Base-by-base conservation (phyloP, 1,140 invertebrate species). In the Rhyacophila brunnea region DNA sequence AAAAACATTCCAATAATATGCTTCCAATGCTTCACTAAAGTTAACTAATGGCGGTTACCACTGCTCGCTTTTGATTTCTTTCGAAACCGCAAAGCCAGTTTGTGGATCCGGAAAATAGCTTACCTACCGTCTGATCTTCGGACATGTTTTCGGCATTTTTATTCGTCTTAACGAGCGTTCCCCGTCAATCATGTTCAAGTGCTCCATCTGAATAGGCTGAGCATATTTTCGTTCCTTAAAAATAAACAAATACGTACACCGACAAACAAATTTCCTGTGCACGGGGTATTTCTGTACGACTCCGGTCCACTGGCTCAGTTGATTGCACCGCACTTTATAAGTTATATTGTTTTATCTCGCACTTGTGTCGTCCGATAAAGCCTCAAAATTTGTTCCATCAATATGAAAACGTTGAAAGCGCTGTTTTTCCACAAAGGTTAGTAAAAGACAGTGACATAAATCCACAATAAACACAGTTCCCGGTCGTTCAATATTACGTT, bases 201-300 rank as follows among this genome's bases (percentile, higher is more conserved):
- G 53, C 54, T 38, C 9, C 53, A 42, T 32, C 53, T 52, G 46
- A 15, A 42, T 40, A 51, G 38, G 45, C 53, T 42, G 18, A 50
- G 19, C 47, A 47, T 58, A 58, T 58, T 58, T 58, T 45, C 43
- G 58, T 54, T 54, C 50, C 50, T 54, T 49, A 60, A 60, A 60
- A 53, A 49, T 49, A 59, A 64, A 64, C 57, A 64, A 58, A 53
- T 54, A 9, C 23, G 23, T 28, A 58, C 55, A 54, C 43, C 54
- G 40, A 19, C 54, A 51, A 58, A 59, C 62, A 48, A 59, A 54
- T 64, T 64, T 64, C 62, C 62, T 64, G 62, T 64, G 57, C 48
- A 44, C 46, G 13, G 48, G 17, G 48, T 64, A 64, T 64, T 64
- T 64, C 62, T 48, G 62, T 55, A 59, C 42, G 28, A 17, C 20